Percentiles rank a stretch among this genome's conserved stretches.
Conservation (phyloP, 2,113 vertebrate genomes). For the Sarotherodon lohbergeri region DNA sequence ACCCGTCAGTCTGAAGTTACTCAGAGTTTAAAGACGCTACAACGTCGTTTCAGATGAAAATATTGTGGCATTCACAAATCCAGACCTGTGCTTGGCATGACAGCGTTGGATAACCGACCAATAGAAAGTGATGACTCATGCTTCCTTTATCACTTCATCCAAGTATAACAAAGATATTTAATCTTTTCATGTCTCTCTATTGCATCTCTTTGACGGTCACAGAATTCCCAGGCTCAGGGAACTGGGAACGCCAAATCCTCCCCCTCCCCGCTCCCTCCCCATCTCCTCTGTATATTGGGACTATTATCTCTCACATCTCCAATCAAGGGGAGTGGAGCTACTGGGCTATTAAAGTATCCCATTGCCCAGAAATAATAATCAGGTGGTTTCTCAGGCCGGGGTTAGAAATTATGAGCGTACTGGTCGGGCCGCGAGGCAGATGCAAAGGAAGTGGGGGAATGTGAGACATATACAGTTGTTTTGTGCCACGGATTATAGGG, state of each 20-base stretch:
- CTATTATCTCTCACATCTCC: slow-evolving; percentile 70
- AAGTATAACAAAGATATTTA: slow-evolving; percentile 50
- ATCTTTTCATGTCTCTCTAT: slow-evolving; percentile 40
- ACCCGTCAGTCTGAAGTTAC: slow-evolving; percentile 26
- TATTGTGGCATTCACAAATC: slow-evolving; percentile 8
- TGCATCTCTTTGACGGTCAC: slow-evolving; percentile 22
- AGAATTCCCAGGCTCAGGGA: slow-evolving; percentile 50
- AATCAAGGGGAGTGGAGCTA: slow-evolving; percentile 64
- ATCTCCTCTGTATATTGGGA: slow-evolving; percentile 55
- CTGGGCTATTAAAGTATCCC: slow-evolving; percentile 72
- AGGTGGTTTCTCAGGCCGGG: slow-evolving; percentile 51
- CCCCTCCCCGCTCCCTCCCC: background rate
- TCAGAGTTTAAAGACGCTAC: background rate
- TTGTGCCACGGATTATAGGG: slow-evolving; percentile 25
- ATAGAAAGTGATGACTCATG: slow-evolving; percentile 2
- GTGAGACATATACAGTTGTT: slow-evolving; percentile 47
- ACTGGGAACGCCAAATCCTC: slow-evolving; percentile 10
- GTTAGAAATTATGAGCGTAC: slow-evolving; percentile 52
- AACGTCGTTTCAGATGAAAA: slow-evolving; percentile 24
- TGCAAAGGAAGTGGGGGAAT: slow-evolving; percentile 45
- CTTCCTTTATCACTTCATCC: slow-evolving; percentile 25
- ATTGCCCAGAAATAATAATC: slow-evolving; percentile 74
- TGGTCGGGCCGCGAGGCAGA: slow-evolving; percentile 35
- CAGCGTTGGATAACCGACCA: slow-evolving; percentile 17
- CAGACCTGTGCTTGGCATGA: slow-evolving; percentile 11